Evolutionary conservation across 1,140 invertebrate species (phyloP), one percentile per base, ranked within the genome.

Genomic region (Belonocnema kinseyi): DNA sequence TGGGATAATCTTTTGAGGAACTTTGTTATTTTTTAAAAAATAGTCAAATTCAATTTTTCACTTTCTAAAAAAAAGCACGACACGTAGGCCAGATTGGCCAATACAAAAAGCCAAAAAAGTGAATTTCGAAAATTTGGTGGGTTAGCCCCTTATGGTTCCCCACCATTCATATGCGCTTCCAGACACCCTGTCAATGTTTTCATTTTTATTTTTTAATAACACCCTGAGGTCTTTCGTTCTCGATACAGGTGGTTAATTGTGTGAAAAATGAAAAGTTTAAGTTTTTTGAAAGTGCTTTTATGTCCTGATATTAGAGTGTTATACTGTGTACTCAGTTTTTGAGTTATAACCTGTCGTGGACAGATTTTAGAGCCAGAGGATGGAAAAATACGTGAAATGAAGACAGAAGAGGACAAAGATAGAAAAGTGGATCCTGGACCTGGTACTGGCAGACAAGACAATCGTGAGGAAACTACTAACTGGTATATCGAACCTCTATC

Each of bases 391-490:
- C 21, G 13, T 33, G 21, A 66, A 56, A 26, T 13, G 19, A 58
- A 10, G n/a, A 66, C 5, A 66, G n/a, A 66, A 66, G 11, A 46
- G 8, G 13, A 66, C 21, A 61, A 61, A 61, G 58, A 61, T 61
- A 16, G 61, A 66, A 66, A 13, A 14, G 21, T 21, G 56, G 21
- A 33, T 33, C 26, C 58, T 33, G 58, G 12, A n/a, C 13, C 61
- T 16, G 33, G 61, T 33, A 16, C 40, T 26, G 40, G 40, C 40
- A 46, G 40, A 8, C 40, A 33, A 16, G 61, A 66, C 61, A 66
- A 40, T 66, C 61, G 61, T 66, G 33, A 66, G 61, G 21, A 26
- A 26, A 66, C 61, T 66, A 33, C 61, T n/a, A 66, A 66, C 61
- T 66, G 61, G n/a, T 66, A 66, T 40, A 66, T 66, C 61, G 61